Percentiles rank a stretch among this genome's conserved stretches.
phyloP scores from a whole-genome alignment of 2,888 invertebrate genomes.

The Xestia xanthographa region DNA sequence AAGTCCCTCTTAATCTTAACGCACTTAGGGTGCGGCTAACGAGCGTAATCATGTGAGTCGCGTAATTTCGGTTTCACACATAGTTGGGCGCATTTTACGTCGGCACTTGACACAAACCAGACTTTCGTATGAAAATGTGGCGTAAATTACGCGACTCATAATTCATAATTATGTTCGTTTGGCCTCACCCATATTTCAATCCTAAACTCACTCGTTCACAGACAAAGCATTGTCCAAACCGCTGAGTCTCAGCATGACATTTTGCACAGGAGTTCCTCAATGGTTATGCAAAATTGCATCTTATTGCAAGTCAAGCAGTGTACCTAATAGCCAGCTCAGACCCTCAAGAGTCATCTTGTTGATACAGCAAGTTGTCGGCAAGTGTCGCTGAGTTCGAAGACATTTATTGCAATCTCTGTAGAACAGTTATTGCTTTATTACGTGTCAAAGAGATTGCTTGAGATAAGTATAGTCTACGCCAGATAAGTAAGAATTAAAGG shows the following conservation, averaged over 20 bases:
- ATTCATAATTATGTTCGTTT: too few relatives aligned
- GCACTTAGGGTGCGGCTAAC: not conserved
- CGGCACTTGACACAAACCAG: too few relatives aligned
- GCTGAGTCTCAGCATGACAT: not conserved
- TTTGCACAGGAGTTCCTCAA: not conserved
- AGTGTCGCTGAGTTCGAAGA: slow-evolving; percentile 42
- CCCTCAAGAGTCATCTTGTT: slow-evolving; percentile 17
- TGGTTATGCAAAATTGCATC: not conserved
- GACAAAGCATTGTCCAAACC: not conserved
- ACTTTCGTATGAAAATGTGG: too few relatives aligned
- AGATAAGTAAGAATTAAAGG: too few relatives aligned
- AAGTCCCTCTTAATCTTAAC: too few relatives aligned
- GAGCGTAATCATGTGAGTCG: too few relatives aligned
- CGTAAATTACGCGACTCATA: too few relatives aligned
- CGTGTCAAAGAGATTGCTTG: slow-evolving; percentile 29
- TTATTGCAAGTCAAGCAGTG: not conserved
- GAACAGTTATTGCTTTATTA: slow-evolving; percentile 40
- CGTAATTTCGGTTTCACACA: too few relatives aligned
- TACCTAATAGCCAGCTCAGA: not conserved
- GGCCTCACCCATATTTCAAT: too few relatives aligned
- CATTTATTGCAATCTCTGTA: slow-evolving; percentile 46
- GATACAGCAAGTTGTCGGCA: slow-evolving; percentile 38
- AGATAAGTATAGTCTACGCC: too few relatives aligned
- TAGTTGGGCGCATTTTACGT: too few relatives aligned
- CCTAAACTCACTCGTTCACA: not conserved